A percentile compares a stretch with the other conserved stretches of the same genome.
phyloP scores from a whole-genome alignment of 2,797 vertebrate genomes.

The Brachyrhaphis roseni region DNA sequence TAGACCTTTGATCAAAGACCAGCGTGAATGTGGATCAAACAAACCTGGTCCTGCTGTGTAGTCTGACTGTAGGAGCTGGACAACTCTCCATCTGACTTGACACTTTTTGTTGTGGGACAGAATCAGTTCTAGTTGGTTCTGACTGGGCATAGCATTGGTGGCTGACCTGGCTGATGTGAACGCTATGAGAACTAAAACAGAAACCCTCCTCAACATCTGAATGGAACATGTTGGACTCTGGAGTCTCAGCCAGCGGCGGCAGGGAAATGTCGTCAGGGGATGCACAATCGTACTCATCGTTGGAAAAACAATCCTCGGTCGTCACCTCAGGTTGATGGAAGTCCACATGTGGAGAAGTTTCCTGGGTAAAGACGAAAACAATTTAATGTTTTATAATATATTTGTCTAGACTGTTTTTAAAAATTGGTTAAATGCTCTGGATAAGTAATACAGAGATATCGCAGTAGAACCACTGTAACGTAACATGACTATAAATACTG shows the following conservation, averaged over 20 bases:
- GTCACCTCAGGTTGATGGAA: slow-evolving; percentile 77
- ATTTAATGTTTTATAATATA: background rate
- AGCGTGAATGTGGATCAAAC: background rate
- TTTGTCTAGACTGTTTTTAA: background rate
- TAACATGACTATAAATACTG: background rate
- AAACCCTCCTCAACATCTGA: slow-evolving; percentile 85
- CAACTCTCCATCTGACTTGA: slow-evolving; percentile 71
- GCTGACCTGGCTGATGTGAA: slow-evolving; percentile 73
- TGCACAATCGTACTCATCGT: slow-evolving; percentile 89
- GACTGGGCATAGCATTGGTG: slow-evolving; percentile 74
- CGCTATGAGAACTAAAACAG: slow-evolving; percentile 78
- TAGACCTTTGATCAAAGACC: background rate
- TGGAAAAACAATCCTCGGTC: slow-evolving; percentile 82
- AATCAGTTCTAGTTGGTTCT: slow-evolving; percentile 34
- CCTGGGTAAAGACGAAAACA: slow-evolving; percentile 57
- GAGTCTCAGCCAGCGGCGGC: slow-evolving; percentile 90
- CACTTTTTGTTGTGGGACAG: slow-evolving; percentile 47
- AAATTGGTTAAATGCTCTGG: background rate
- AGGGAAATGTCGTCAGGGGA: slow-evolving; percentile 93
- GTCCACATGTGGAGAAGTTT: slow-evolving; percentile 65
- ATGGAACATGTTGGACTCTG: slow-evolving; percentile 84
- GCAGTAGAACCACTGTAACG: background rate
- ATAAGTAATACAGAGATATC: background rate
- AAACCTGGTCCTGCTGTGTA: slow-evolving; percentile 45
- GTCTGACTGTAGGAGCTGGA: slow-evolving; percentile 62